phyloP scores from a whole-genome alignment of 2,888 invertebrate species.

The Liodrosophila aerea region DNA sequence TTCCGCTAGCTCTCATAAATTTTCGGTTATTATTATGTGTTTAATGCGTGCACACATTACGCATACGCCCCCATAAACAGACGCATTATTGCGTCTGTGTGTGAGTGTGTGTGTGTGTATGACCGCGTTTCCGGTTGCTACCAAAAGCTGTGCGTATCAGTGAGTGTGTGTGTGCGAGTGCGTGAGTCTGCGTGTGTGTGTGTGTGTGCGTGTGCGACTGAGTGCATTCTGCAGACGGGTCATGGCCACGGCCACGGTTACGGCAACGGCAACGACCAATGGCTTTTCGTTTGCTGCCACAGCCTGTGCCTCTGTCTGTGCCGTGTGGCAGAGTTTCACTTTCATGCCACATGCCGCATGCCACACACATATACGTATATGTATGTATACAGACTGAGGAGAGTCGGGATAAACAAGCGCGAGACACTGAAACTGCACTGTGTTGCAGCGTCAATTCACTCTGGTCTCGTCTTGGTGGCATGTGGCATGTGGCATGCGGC shows the following conservation, averaged over 20 bases:
- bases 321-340: conserved; percentile 67
- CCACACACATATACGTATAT: conserved; percentile 27
- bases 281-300: conserved; percentile 45
- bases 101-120: conserved; percentile 41
- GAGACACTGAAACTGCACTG: conserved; percentile 63
- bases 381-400: conserved; percentile 11
- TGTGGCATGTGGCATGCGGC: conserved; percentile 2
- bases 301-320: conserved; percentile 23
- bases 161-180: conserved; percentile 39
- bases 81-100: conserved; percentile 28
- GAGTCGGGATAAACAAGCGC: conserved; percentile 51
- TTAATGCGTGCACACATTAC: conserved; percentile 41
- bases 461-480: conserved; percentile 41
- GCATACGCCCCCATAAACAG: conserved; percentile 39
- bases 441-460: conserved; percentile 61
- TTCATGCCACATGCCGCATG: conserved; percentile 50
- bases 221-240: conserved; percentile 69
- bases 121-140: conserved; percentile 63
- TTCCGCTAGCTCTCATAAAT: not conserved
- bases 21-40: conserved; percentile 7
- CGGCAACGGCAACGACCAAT: conserved; percentile 52
- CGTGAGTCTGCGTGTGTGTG: conserved; percentile 8
- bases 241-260: conserved; percentile 54
- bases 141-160: conserved; percentile 41
- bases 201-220: conserved; percentile 35